These are phyloP conservation scores for Pristionchus mayeri DNA, from an alignment of 2,888 invertebrate genomes.

Conservation along the genomic window DNA sequence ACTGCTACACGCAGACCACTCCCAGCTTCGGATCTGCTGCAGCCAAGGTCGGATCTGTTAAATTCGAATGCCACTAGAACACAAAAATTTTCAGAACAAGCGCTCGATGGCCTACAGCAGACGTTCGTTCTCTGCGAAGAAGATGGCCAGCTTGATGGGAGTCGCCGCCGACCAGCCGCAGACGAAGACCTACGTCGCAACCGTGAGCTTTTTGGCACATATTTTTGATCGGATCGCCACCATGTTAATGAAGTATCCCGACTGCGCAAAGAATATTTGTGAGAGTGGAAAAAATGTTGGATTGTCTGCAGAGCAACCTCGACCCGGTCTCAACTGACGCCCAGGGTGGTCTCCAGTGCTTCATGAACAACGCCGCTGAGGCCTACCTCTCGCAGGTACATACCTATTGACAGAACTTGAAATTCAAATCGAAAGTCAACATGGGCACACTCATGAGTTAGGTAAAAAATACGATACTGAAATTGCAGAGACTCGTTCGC, in stretches of 20 bases:
- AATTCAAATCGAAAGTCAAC: too few species aligned
- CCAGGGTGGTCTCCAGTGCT: constrained; percentile 70
- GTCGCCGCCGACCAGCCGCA: background rate
- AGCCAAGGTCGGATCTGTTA: background rate
- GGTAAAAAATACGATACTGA: background rate
- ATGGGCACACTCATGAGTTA: too few species aligned
- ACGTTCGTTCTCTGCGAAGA: background rate
- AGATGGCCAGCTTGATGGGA: background rate
- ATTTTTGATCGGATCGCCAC: background rate
- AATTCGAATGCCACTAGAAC: background rate
- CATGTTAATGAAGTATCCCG: too few species aligned
- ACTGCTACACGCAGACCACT: constrained; percentile 62
- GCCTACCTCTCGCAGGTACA: constrained; percentile 58
- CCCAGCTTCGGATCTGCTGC: constrained; percentile 40
- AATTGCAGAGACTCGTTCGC: constrained; percentile 61
- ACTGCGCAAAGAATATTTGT: background rate
- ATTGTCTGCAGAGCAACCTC: constrained; percentile 46
- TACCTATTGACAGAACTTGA: too few species aligned
- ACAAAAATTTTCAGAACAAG: background rate
- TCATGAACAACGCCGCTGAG: constrained; percentile 56
- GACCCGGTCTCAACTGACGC: constrained; percentile 71
- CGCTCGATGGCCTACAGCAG: background rate
- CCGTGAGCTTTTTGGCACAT: background rate
- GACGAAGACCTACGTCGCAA: constrained; percentile 28
- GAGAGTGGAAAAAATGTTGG: too few species aligned